Base-by-base conservation (phyloP, 2,797 vertebrate species). In the Uromys caudimaculatus region DNA sequence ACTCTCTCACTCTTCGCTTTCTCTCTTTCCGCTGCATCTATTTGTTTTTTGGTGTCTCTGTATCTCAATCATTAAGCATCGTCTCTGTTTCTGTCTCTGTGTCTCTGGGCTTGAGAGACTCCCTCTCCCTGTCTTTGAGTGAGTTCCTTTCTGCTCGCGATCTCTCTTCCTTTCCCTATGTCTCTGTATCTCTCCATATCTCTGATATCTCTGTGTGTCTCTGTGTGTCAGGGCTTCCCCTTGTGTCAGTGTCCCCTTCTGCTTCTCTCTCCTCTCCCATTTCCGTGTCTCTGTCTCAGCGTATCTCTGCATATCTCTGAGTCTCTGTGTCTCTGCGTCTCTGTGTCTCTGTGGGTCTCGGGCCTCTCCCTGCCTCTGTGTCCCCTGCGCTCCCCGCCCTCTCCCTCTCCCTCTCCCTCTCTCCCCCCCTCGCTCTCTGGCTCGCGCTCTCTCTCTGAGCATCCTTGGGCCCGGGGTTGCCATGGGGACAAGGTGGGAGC, bases 391-490 rank as follows among this genome's bases (percentile, higher is more conserved):
- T 96, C 95, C 97, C 97, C 96, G 95, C 96, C 97, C 94, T 96
- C 91, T 95, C 96, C 87, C 96, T 81, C 94, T 95, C 96, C 90
- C 97, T 92, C 93, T 92, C 96, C 9, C 62, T 32, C 27, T 24
- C 58, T 77, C 64, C 95, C 81, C 92, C 97, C 97, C 96, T 92
- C 97, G 95, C 96, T 97, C 98, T 97, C 96, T 90, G 98, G 95
- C 73, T 64, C 92, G 73, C 98, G 93, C 97, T 97, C 97, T 93
- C 97, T 98, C 98, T 97, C 97, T 98, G 98, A 98, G 97, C 98
- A 98, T 98, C 98, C 97, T 98, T 98, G 97, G 98, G 97, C 97
- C 97, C 96, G 97, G 97, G 97, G 98, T 98, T 98, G 98, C 98
- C 98, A 89, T 97, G 98, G 98, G 98, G 98, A 98, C 98, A 98